Percentiles rank a stretch among this genome's conserved stretches.
Conservation (phyloP, 1,140 invertebrate species). For the Drosophila rufa region DNA sequence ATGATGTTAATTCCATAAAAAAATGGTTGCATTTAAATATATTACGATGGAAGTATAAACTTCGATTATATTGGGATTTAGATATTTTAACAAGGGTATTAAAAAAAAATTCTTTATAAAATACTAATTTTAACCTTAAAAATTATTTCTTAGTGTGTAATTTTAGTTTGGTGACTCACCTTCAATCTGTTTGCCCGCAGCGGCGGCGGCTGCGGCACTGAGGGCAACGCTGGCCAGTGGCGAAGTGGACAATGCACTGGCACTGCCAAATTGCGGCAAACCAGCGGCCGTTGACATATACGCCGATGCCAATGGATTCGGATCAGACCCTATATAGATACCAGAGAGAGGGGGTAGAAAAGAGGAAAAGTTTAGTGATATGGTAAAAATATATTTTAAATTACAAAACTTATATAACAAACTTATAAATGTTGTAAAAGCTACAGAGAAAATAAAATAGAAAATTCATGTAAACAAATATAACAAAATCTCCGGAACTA, state of each 20-base stretch:
- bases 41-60: too few relatives aligned
- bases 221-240: slow-evolving; percentile 87
- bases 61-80: too few relatives aligned
- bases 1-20: too few relatives aligned
- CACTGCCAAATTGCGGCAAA: slow-evolving; percentile 82
- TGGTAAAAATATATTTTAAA: too few relatives aligned
- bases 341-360: not conserved
- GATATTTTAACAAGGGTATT: too few relatives aligned
- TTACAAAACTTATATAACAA: slow-evolving; percentile 23
- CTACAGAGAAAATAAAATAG: too few relatives aligned
- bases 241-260: slow-evolving; percentile 76
- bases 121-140: not conserved
- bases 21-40: too few relatives aligned
- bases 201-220: slow-evolving; percentile 88
- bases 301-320: slow-evolving; percentile 83
- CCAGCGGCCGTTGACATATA: slow-evolving; percentile 84
- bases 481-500: not conserved
- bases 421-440: slow-evolving; percentile 3
- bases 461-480: not conserved
- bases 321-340: slow-evolving; percentile 73
- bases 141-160: not conserved
- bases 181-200: slow-evolving; percentile 93
- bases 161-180: slow-evolving; percentile 85
- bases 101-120: too few relatives aligned
- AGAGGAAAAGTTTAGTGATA: slow-evolving; percentile 6